Base-by-base conservation (phyloP, 1,140 invertebrate genomes). In the Ganaspis sp. region DNA sequence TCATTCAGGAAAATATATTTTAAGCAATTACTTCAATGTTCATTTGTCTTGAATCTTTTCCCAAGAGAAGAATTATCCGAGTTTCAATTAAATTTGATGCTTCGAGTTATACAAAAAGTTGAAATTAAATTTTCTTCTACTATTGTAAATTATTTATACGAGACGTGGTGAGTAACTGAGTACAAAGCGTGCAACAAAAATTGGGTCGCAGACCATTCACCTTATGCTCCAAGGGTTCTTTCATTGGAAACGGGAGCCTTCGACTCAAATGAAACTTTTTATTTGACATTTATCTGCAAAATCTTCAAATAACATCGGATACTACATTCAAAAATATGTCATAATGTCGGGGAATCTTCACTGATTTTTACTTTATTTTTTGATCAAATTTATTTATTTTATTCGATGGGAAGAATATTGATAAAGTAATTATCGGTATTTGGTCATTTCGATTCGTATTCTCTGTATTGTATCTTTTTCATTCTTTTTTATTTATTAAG, bases 141-240 rank as follows among this genome's bases (percentile, higher is more conserved):
- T 49, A 49, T 49, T 49, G 45, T 49, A 49, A 49, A 49, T 49
- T 49, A 49, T 49, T 49, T 49, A 49, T 49, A 49, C 45, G 45
- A 49, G 45, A 49, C 45, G 45, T 17, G 45, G 45, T 17, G n/a
- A 49, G 45, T 49, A 49, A n/a, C 15, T n/a, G 45, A 49, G 45
- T n/a, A 49, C 45, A 49, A 49, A 49, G 45, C 45, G 8, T 49
- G 45, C 45, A 49, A 49, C 45, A 49, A 49, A 49, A 49, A 49
- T 49, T 49, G 45, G 45, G 45, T 49, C 45, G 45, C 45, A 49
- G 45, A 49, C 45, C n/a, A 49, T 49, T 49, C 45, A 17, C 45
- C n/a, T n/a, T 49, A 15, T 17, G 5, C 5, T 49, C 12, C 45
- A 49, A 49, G 45, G 45, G 45, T 49, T 49, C 45, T 49, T 49